These are phyloP conservation scores for Ptyas mucosa DNA, from an alignment of 2,113 vertebrate species.

Conservation along the genomic window DNA sequence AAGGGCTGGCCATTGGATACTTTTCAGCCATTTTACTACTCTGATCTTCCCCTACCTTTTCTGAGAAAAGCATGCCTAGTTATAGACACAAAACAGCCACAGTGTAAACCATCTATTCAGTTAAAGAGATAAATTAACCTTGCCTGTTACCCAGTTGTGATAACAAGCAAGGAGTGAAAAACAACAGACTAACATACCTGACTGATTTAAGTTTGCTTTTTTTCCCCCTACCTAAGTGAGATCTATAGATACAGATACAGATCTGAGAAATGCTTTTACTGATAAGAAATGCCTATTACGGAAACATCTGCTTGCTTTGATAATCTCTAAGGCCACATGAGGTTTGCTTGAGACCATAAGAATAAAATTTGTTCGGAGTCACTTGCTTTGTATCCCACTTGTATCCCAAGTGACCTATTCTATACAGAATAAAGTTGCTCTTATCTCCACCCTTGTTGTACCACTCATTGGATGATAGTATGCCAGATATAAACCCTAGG, in stretches of 20 bases:
- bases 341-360: background rate
- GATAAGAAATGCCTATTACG: background rate
- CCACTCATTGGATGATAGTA: background rate
- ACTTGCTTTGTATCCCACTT: background rate
- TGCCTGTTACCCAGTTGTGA: background rate
- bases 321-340: background rate
- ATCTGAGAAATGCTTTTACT: background rate
- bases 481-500: background rate
- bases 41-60: background rate
- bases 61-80: background rate
- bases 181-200: background rate
- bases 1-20: background rate
- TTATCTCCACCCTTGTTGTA: too few relatives aligned
- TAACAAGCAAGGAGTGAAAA: background rate
- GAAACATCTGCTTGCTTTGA: background rate
- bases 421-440: background rate
- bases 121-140: background rate
- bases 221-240: background rate
- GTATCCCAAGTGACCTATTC: background rate
- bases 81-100: background rate
- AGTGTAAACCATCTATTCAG: background rate
- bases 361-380: background rate
- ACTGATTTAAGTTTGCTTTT: background rate
- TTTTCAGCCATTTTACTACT: background rate
- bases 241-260: background rate